These are phyloP conservation scores for Cavia aperea DNA, from an alignment of 2,113 vertebrate genomes.

Conservation along the genomic window DNA sequence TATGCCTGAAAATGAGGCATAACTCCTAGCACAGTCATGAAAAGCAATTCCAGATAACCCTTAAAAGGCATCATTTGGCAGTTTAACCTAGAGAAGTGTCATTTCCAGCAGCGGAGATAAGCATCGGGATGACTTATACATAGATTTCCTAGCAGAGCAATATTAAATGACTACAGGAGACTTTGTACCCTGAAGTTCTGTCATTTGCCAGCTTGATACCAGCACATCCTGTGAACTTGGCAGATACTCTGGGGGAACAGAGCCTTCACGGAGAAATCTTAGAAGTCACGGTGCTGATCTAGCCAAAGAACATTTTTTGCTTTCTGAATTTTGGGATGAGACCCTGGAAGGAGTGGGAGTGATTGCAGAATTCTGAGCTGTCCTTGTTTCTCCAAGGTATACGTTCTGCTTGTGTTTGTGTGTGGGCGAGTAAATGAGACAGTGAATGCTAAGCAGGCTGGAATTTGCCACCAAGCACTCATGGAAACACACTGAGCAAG, in stretches of 20 bases:
- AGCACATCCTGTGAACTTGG: not conserved
- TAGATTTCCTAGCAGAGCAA: not conserved
- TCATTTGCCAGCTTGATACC: not conserved
- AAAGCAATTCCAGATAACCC: not conserved
- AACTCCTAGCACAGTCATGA: not conserved
- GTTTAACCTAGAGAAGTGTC: not conserved
- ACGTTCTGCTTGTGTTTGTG: not conserved
- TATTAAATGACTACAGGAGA: not conserved
- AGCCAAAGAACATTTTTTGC: not conserved
- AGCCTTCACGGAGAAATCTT: not conserved
- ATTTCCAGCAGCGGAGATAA: not conserved
- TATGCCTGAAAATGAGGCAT: not conserved
- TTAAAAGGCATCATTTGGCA: not conserved
- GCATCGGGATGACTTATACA: not conserved
- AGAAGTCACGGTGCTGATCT: not conserved
- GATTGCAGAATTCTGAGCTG: not conserved
- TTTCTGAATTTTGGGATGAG: slow-evolving; percentile 1
- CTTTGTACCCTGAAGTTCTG: not conserved
- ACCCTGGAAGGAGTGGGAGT: not conserved
- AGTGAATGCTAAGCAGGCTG: not conserved
- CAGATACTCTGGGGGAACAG: not conserved
- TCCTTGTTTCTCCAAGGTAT: not conserved
- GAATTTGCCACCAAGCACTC: not conserved
- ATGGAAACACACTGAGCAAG: not conserved
- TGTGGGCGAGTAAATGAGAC: not conserved